Percentiles rank a stretch among this genome's conserved stretches.
Evolutionary conservation across 2,888 invertebrate genomes (phyloP).

Genomic region (Watsonalla binaria): DNA sequence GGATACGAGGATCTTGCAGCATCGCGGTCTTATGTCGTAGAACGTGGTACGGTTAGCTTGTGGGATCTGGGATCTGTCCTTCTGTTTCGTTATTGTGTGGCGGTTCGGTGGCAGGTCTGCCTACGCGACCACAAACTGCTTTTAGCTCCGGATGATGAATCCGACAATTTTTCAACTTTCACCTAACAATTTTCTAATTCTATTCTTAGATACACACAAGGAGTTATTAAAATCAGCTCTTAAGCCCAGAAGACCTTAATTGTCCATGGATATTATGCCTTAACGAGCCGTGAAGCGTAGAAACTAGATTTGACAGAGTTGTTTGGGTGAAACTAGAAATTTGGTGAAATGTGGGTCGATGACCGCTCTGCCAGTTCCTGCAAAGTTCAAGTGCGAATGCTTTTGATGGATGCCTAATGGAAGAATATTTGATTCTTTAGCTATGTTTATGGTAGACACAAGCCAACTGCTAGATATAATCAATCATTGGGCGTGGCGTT

Average conservation of each 20-base stretch:
- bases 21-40: too few relatives aligned
- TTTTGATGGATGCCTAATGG: too few relatives aligned
- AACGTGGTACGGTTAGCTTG: too few relatives aligned
- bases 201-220: constrained; percentile 8
- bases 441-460: too few relatives aligned
- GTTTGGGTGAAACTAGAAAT: constrained; percentile 12
- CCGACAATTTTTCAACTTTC: constrained; percentile 14
- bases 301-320: constrained; percentile 9
- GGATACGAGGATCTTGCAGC: too few relatives aligned
- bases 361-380: constrained; percentile 4
- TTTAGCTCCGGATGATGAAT: not conserved
- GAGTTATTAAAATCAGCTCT: too few relatives aligned
- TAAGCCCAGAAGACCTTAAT: too few relatives aligned
- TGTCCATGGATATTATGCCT: not conserved
- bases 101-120: not conserved
- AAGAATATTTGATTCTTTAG: too few relatives aligned
- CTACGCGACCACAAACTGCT: not conserved
- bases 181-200: constrained; percentile 15
- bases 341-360: constrained; percentile 4
- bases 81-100: too few relatives aligned
- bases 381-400: not conserved
- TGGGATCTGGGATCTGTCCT: too few relatives aligned
- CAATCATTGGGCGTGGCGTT: too few relatives aligned
- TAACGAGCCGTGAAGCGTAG: not conserved
- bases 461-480: too few relatives aligned